Conservation (phyloP, 1,140 invertebrate genomes). For the Drosophila eugracilis region DNA sequence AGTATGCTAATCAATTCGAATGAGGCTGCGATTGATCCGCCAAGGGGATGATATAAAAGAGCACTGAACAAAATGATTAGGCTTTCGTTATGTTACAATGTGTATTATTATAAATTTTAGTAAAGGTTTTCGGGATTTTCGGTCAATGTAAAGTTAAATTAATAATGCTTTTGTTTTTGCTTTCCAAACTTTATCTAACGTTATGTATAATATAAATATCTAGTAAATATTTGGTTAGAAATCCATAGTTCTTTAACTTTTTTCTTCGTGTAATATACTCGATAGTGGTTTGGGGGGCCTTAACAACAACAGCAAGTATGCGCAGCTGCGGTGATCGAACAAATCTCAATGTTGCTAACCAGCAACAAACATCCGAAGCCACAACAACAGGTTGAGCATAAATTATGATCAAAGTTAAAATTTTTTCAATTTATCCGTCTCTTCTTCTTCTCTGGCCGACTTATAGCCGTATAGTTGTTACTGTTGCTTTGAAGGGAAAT, state of each 20-base stretch:
- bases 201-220: too few species aligned
- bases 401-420: conserved; percentile 62
- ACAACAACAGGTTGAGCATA: conserved; percentile 60
- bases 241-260: neutral
- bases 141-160: too few species aligned
- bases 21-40: conserved; percentile 41
- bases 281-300: neutral
- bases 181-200: too few species aligned
- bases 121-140: neutral
- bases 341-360: conserved; percentile 32
- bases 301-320: conserved; percentile 41
- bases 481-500: conserved; percentile 49
- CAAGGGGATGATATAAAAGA: neutral
- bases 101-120: neutral
- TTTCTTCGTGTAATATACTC: conserved; percentile 1
- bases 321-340: conserved; percentile 52
- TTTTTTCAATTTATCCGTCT: conserved; percentile 42
- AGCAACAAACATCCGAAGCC: conserved; percentile 23
- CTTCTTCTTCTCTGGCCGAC: conserved; percentile 52
- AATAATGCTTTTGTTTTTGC: too few species aligned
- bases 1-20: conserved; percentile 62
- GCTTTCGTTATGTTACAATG: too few species aligned
- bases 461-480: conserved; percentile 21
- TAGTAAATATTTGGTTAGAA: too few species aligned
- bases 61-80: neutral